Evolutionary conservation across 2,113 vertebrate genomes (phyloP).

Genomic region (Silurus asotus): DNA sequence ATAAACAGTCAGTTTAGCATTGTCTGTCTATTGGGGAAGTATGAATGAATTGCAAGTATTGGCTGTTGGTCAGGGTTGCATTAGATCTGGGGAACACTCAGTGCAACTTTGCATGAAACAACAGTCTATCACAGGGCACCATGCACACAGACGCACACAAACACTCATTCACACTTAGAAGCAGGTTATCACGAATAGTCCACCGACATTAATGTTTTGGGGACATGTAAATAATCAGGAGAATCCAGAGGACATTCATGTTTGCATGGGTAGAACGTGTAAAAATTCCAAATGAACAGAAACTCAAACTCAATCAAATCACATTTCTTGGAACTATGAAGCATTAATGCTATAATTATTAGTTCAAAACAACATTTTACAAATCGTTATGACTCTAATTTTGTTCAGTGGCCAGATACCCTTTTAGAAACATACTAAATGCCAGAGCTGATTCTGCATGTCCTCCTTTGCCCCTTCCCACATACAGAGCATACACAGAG

Average conservation of each 20-base stretch:
- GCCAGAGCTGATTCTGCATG: background rate
- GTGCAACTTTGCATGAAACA: background rate
- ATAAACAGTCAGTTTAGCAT: conserved; percentile 28
- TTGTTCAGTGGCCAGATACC: background rate
- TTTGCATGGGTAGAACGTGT: background rate
- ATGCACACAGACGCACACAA: background rate
- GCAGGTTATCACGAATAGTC: background rate
- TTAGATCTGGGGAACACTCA: background rate
- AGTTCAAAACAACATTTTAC: background rate
- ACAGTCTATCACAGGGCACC: background rate
- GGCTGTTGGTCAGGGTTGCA: background rate
- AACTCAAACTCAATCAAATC: background rate
- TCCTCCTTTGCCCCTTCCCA: background rate
- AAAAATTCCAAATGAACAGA: background rate
- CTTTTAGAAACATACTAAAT: conserved; percentile 16
- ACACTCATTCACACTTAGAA: background rate
- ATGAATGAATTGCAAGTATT: background rate
- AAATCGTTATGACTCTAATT: conserved; percentile 11
- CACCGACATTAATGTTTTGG: background rate
- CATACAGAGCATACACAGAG: background rate
- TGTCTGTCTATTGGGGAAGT: background rate
- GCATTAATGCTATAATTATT: background rate
- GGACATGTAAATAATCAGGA: background rate
- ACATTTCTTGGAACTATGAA: background rate
- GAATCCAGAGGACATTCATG: background rate